These are phyloP conservation scores for Octomys mimax DNA, from an alignment of 2,797 vertebrate genomes.

Conservation along the genomic window DNA sequence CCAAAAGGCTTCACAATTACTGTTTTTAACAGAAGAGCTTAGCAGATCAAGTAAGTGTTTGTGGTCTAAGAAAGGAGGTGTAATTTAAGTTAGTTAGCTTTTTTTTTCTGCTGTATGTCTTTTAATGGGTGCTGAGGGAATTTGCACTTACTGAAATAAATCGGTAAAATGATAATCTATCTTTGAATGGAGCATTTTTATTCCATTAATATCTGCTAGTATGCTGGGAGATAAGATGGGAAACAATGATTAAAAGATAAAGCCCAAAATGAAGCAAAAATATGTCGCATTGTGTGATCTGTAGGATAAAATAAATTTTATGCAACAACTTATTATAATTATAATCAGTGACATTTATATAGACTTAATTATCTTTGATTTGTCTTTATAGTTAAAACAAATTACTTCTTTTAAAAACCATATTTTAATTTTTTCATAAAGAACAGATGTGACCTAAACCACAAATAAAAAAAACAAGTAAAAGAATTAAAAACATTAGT, in stretches of 20 bases:
- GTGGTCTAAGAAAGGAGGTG: conserved; percentile 89
- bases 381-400: conserved; percentile 62
- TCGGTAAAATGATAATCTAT: conserved; percentile 91
- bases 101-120: conserved; percentile 87
- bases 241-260: conserved; percentile 87
- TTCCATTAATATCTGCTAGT: conserved; percentile 90
- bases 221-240: conserved; percentile 88
- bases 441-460: not conserved
- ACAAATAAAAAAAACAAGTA: not conserved
- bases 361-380: conserved; percentile 78
- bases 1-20: conserved; percentile 87
- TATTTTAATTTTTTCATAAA: conserved; percentile 43
- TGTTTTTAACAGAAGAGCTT: conserved; percentile 89
- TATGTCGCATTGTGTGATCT: conserved; percentile 78
- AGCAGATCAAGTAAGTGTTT: conserved; percentile 88
- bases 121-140: conserved; percentile 89
- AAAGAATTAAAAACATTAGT: conserved; percentile 35
- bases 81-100: conserved; percentile 89
- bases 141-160: conserved; percentile 89
- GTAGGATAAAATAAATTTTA: conserved; percentile 85
- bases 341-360: conserved; percentile 78
- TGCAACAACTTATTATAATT: conserved; percentile 79
- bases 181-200: conserved; percentile 90
- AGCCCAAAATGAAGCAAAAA: conserved; percentile 81
- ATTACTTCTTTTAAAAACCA: conserved; percentile 18